Conservation (phyloP, 2,888 invertebrate genomes). For the Pegoplata infirma region DNA sequence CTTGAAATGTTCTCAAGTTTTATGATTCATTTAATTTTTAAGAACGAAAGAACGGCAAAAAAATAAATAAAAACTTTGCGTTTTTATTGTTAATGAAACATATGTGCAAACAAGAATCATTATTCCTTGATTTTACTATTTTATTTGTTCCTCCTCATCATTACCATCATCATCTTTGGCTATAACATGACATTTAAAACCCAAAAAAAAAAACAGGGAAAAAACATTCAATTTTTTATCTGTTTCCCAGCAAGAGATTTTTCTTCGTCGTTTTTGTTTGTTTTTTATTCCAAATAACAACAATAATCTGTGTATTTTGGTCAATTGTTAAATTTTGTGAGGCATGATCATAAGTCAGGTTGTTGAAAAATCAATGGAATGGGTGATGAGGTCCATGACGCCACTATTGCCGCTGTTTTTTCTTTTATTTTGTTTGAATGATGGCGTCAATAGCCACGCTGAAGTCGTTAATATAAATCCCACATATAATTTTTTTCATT, state of each 20-base stretch:
- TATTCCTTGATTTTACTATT: conserved; percentile 30
- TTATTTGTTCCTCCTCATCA: conserved; percentile 24
- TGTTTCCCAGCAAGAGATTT: conserved; percentile 49
- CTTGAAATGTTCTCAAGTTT: conserved; percentile 32
- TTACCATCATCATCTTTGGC: conserved; percentile 17
- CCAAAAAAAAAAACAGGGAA: neutral
- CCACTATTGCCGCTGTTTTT: conserved; percentile 42
- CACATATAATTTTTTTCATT: conserved; percentile 33
- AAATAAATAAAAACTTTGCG: neutral
- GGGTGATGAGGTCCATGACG: conserved; percentile 49
- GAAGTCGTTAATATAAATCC: conserved; percentile 55
- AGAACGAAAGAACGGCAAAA: conserved; percentile 24
- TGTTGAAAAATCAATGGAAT: conserved; percentile 11
- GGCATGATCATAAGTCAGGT: conserved; percentile 40
- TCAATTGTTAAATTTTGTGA: conserved; percentile 47
- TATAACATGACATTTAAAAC: conserved; percentile 42
- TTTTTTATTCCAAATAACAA: no score
- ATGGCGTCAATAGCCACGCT: conserved; percentile 51
- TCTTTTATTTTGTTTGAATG: conserved; percentile 43
- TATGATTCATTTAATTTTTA: conserved; percentile 38
- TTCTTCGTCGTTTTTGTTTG: no score
- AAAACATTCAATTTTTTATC: conserved; percentile 29
- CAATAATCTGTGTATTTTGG: conserved; percentile 12
- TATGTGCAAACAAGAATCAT: conserved; percentile 45
- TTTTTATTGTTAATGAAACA: conserved; percentile 46